These are phyloP conservation scores for Nannospalax galili DNA, from an alignment of 2,113 vertebrate genomes.

Conservation along the genomic window DNA sequence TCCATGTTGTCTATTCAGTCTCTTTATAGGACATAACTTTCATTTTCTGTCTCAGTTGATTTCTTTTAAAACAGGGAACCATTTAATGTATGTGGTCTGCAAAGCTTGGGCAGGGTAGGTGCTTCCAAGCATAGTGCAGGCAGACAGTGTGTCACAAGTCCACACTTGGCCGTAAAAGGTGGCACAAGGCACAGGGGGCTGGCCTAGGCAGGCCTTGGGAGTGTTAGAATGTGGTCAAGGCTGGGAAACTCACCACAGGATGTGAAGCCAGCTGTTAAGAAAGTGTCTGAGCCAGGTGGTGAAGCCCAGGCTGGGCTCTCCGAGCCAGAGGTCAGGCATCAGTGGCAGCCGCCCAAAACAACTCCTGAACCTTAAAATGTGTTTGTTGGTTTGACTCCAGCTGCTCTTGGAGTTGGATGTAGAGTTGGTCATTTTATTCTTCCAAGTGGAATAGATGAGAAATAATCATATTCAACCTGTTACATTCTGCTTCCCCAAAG, in stretches of 20 bases:
- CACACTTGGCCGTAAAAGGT: neutral
- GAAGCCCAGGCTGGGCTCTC: neutral
- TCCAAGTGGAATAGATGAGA: constrained; percentile 93
- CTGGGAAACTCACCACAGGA: neutral
- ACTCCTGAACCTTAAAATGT: constrained; percentile 91
- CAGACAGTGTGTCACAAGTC: neutral
- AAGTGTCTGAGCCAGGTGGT: neutral
- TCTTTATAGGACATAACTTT: neutral
- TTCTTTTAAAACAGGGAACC: neutral
- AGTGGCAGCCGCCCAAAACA: constrained; percentile 74
- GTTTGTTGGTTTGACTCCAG: constrained; percentile 93
- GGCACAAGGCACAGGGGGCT: neutral
- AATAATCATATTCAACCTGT: constrained; percentile 95
- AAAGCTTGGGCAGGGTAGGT: neutral
- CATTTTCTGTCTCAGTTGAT: neutral
- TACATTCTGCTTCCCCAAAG: constrained; percentile 87
- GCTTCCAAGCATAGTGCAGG: neutral
- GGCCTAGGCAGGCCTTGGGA: neutral
- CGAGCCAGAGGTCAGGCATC: neutral
- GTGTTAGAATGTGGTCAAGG: neutral
- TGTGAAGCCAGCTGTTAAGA: neutral
- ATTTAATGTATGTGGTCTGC: constrained; percentile 46
- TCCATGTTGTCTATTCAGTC: constrained; percentile 19
- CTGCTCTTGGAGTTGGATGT: constrained; percentile 91
- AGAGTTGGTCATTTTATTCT: constrained; percentile 92